phyloP scores from a whole-genome alignment of 2,797 vertebrate species.

The Periophthalmus magnuspinnatus region DNA sequence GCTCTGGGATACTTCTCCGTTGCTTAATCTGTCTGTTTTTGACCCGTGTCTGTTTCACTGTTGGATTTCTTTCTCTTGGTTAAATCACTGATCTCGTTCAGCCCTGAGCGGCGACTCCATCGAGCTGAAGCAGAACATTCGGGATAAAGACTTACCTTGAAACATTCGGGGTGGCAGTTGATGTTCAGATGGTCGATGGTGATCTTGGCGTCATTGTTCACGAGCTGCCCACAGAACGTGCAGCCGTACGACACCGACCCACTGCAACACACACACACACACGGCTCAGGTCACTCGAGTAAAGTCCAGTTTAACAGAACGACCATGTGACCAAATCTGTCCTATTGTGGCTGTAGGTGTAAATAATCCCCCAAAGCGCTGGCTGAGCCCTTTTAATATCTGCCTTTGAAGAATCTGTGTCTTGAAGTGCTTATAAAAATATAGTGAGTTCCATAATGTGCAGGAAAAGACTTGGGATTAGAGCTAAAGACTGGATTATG shows the following conservation, averaged over 20 bases:
- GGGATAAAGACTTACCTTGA: slow-evolving; percentile 81
- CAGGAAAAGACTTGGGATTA: slow-evolving; percentile 29
- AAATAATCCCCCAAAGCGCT: slow-evolving; percentile 59
- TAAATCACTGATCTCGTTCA: no score
- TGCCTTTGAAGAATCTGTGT: slow-evolving; percentile 44
- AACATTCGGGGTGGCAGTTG: slow-evolving; percentile 90
- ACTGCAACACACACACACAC: no score
- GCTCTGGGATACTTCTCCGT: no score
- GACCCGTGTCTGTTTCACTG: no score
- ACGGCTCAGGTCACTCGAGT: slow-evolving; percentile 25
- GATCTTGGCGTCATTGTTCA: slow-evolving; percentile 88
- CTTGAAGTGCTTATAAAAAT: slow-evolving; percentile 34
- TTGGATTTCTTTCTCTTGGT: no score
- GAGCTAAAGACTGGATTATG: slow-evolving; percentile 34
- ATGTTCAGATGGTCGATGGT: slow-evolving; percentile 91
- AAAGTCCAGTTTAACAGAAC: slow-evolving; percentile 34
- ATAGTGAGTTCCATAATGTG: slow-evolving; percentile 30
- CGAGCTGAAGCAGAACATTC: no score
- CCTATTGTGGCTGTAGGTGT: slow-evolving; percentile 36
- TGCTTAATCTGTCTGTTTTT: no score
- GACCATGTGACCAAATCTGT: slow-evolving; percentile 24
- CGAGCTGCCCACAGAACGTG: slow-evolving; percentile 84
- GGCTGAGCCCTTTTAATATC: slow-evolving; percentile 50
- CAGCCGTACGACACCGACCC: slow-evolving; percentile 67
- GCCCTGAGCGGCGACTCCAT: no score